These are phyloP conservation scores for Tor tambroides DNA, from an alignment of 2,113 vertebrate genomes.

Conservation along the genomic window DNA sequence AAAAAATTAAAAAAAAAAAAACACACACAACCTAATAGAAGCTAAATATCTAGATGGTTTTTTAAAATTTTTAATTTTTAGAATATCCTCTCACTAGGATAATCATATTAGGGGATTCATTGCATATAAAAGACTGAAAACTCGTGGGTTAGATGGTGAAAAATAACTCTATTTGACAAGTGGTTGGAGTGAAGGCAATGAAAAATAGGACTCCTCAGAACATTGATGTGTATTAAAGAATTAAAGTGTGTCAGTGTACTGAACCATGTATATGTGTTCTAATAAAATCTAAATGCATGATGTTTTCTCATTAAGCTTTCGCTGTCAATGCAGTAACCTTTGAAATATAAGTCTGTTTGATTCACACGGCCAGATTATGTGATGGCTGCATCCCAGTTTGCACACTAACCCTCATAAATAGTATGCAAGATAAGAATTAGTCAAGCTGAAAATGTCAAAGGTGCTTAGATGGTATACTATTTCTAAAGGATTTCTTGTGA, in stretches of 20 bases:
- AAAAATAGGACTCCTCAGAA: too few relatives aligned
- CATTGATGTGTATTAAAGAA: too few relatives aligned
- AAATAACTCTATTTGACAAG: too few relatives aligned
- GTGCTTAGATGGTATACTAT: background rate
- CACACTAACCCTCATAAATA: background rate
- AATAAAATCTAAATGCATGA: background rate
- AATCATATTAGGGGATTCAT: too few relatives aligned
- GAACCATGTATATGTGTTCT: background rate
- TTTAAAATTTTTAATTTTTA: too few relatives aligned
- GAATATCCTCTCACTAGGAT: too few relatives aligned
- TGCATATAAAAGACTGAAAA: too few relatives aligned
- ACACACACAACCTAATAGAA: too few relatives aligned
- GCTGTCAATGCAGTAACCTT: background rate
- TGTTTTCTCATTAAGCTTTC: background rate
- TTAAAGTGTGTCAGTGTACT: background rate
- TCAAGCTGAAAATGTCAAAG: background rate
- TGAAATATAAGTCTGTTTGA: background rate
- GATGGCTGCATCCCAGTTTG: background rate
- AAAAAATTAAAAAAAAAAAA: too few relatives aligned
- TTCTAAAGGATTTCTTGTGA: background rate
- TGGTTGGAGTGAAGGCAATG: too few relatives aligned
- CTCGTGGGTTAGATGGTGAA: too few relatives aligned
- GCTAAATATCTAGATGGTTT: too few relatives aligned
- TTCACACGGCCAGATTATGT: background rate
- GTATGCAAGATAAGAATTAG: background rate